Conservation (phyloP, 2,113 vertebrate species). For the Crotophaga sulcirostris region DNA sequence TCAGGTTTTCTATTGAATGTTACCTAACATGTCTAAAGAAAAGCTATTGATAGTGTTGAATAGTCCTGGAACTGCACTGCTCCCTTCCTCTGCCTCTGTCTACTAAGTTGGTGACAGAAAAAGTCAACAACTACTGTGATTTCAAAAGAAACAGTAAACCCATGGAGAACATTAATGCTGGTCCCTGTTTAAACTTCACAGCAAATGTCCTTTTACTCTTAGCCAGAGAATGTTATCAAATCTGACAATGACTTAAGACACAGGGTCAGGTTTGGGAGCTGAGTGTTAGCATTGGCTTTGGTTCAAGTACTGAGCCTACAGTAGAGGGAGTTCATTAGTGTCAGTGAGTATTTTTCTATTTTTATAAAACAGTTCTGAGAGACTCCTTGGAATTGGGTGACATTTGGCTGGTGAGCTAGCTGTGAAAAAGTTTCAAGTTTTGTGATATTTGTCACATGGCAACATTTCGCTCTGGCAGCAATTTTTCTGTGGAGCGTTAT, state of each 20-base stretch:
- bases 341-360: not conserved
- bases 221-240: not conserved
- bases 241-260: not conserved
- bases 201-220: not conserved
- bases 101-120: not conserved
- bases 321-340: not conserved
- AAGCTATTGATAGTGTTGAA: not conserved
- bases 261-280: not conserved
- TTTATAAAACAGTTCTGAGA: not conserved
- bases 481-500: not conserved
- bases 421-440: not conserved
- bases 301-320: not conserved
- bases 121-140: not conserved
- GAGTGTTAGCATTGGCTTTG: not conserved
- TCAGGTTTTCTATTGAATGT: not conserved
- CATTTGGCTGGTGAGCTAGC: not conserved
- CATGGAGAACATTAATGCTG: not conserved
- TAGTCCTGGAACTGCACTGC: not conserved
- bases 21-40: not conserved
- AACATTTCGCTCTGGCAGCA: not conserved
- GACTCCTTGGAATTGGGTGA: not conserved
- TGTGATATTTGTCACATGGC: not conserved
- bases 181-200: not conserved
- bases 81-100: not conserved
- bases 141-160: not conserved